A percentile compares a stretch with the other conserved stretches of the same genome.
Conservation (phyloP, 2,888 invertebrate species). For the Epinotia nisella region DNA sequence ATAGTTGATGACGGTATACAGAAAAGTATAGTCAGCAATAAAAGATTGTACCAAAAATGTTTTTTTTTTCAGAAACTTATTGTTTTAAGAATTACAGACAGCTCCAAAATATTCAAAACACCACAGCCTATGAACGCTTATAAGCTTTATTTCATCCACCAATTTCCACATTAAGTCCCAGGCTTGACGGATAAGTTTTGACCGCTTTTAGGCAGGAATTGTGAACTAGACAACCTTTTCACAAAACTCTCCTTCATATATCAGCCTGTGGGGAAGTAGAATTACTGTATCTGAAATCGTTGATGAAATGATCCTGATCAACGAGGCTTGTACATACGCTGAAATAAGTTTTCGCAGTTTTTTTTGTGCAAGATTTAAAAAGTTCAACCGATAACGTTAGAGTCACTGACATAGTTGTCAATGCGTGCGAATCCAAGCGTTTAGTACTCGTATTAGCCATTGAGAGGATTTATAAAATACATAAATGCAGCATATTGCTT, state of each 20-base stretch:
- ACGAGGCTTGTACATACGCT: too few relatives aligned
- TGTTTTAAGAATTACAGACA: background rate
- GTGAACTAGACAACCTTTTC: background rate
- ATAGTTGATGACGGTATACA: too few relatives aligned
- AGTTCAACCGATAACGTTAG: too few relatives aligned
- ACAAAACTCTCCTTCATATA: slow-evolving; percentile 12
- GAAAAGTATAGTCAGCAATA: too few relatives aligned
- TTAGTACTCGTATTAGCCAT: too few relatives aligned
- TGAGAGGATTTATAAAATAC: background rate
- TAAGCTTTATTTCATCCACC: slow-evolving; percentile 20
- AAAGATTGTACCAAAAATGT: too few relatives aligned
- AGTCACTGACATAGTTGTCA: too few relatives aligned
- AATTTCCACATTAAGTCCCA: slow-evolving; percentile 11
- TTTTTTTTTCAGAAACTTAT: too few relatives aligned
- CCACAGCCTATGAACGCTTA: background rate
- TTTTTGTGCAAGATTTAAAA: too few relatives aligned
- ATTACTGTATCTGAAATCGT: background rate
- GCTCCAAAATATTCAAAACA: background rate
- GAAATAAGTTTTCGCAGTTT: too few relatives aligned
- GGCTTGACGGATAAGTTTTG: slow-evolving; percentile 6
- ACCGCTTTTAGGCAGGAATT: slow-evolving; percentile 29
- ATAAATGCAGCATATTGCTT: background rate
- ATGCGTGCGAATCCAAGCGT: too few relatives aligned
- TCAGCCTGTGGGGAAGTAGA: background rate
- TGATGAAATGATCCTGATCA: background rate